Conservation (phyloP, 2,888 invertebrate genomes). For the Electrophaes corylata region DNA sequence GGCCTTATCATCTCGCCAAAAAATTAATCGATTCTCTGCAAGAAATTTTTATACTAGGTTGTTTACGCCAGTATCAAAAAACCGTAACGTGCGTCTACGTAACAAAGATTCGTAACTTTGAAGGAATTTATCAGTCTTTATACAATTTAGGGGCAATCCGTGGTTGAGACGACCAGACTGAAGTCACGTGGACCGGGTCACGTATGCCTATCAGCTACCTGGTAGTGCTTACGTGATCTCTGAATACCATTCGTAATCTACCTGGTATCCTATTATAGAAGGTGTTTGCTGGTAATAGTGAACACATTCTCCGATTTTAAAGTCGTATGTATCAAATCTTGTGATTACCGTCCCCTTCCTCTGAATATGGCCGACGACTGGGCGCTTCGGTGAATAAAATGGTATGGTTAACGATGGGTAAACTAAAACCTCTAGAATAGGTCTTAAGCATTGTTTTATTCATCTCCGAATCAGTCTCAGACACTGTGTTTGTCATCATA, state of each 20-base stretch:
- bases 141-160: neutral
- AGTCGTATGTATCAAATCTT: neutral
- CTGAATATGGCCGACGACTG: neutral
- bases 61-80: neutral
- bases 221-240: neutral
- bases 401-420: too few relatives aligned
- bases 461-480: too few relatives aligned
- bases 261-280: neutral
- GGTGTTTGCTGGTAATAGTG: too few relatives aligned
- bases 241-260: neutral
- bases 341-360: neutral
- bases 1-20: too few relatives aligned
- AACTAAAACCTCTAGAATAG: too few relatives aligned
- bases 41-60: too few relatives aligned
- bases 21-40: neutral
- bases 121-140: too few relatives aligned
- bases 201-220: neutral
- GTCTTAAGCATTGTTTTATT: neutral
- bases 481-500: neutral
- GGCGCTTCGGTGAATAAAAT: too few relatives aligned
- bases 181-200: slow-evolving; percentile 10
- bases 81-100: too few relatives aligned
- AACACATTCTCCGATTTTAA: neutral
- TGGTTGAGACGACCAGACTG: neutral
- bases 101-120: too few relatives aligned